phyloP scores from a whole-genome alignment of 64 coral and sea anemone genomes.

The Trachythela sp. region DNA sequence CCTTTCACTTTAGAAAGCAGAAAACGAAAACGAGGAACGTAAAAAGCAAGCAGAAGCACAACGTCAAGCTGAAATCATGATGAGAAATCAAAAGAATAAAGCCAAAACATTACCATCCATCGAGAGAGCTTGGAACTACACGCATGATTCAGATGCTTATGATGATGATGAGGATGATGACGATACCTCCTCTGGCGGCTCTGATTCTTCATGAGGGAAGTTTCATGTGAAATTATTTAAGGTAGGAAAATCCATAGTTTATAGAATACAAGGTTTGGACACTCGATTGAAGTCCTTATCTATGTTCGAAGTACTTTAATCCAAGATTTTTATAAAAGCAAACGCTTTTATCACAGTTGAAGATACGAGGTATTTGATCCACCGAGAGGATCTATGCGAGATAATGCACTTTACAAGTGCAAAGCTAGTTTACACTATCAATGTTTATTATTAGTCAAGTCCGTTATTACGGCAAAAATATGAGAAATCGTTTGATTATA shows the following conservation, averaged over 20 bases:
- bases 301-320: too few species aligned
- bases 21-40: constrained; percentile 3
- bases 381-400: too few species aligned
- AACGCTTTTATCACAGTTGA: too few species aligned
- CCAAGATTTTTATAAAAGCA: too few species aligned
- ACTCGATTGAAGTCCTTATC: too few species aligned
- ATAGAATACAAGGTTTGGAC: too few species aligned
- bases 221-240: background rate
- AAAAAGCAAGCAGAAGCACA: background rate
- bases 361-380: too few species aligned
- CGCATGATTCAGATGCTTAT: background rate
- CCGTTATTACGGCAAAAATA: too few species aligned
- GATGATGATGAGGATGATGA: background rate
- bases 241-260: background rate
- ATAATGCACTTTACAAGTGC: too few species aligned
- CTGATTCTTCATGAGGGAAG: background rate
- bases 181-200: background rate
- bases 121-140: constrained; percentile 4
- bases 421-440: too few species aligned
- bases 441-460: too few species aligned
- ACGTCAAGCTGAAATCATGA: background rate
- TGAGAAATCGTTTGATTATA: too few species aligned
- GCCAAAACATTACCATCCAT: background rate
- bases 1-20: background rate
- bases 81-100: constrained; percentile 18